Conservation (phyloP, 2,113 vertebrate species). For the Oreochromis spilurus region DNA sequence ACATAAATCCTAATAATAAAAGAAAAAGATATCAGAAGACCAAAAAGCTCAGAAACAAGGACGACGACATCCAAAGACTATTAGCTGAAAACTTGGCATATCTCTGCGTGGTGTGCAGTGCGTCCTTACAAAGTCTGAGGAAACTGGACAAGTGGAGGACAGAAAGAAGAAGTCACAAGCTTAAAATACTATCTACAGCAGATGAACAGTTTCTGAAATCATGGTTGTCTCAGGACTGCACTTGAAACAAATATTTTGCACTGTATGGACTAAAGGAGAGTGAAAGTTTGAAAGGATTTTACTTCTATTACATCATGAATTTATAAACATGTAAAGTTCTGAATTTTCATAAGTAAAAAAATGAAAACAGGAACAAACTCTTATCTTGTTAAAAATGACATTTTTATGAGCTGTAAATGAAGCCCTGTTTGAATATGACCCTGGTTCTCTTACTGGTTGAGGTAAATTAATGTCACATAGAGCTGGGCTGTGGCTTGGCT, state of each 20-base stretch:
- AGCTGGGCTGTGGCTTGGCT: neutral
- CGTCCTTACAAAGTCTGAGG: neutral
- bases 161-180: neutral
- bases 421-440: neutral
- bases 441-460: neutral
- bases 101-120: neutral
- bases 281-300: neutral
- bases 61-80: neutral
- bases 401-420: neutral
- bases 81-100: neutral
- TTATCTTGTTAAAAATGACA: neutral
- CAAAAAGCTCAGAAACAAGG: neutral
- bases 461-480: neutral
- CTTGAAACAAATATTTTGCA: accelerated
- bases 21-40: neutral
- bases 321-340: neutral
- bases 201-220: neutral
- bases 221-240: neutral
- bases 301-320: neutral
- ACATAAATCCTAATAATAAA: neutral
- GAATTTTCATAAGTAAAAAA: neutral
- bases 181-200: neutral
- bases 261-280: neutral
- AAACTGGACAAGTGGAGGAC: neutral
- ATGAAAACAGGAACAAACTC: neutral